Base-by-base conservation (phyloP, 2,797 vertebrate species). In the Halcyon badia region DNA sequence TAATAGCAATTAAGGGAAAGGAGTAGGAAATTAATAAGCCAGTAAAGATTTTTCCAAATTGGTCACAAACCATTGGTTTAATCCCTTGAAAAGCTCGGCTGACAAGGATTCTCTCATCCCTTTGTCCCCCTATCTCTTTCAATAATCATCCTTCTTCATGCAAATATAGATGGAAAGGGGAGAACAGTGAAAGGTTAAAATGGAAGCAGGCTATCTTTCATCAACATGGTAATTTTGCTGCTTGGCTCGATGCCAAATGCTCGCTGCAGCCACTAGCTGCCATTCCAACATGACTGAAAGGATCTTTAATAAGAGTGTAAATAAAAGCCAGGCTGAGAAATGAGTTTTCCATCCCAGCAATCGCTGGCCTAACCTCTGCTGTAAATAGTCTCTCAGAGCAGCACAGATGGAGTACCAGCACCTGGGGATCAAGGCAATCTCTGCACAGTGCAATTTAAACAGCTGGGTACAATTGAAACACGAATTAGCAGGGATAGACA, bases 281-380 rank as follows among this genome's bases (percentile, higher is more conserved):
- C 97, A 95, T 97, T 97, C 96, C 93, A 87, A 91, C 77, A 71
- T 95, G 97, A 98, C 95, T 97, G 96, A 98, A 98, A 98, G 97
- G 94, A 97, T 97, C 96, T 98, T 98, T 98, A 98, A 97, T 98
- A 97, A 97, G 97, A 98, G 96, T 97, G 97, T 97, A 98, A 98
- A 98, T 98, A 98, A 98, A 98, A 98, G 96, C 97, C 95, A 96
- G 96, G 93, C 96, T 96, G 98, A 97, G 97, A 98, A 98, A 98
- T 97, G 97, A 98, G 97, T 97, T 98, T 98, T 98, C 97, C 98
- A 97, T 95, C 96, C 97, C 97, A 97, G 98, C 98, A 97, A 97
- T 98, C 97, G 95, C 97, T 87, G 83, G 96, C 93, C 97, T 97
- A 97, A 96, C 97, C 97, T 96, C 94, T 61, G 96, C 96, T 95